Evolutionary conservation across 2,888 invertebrate species (phyloP).

Genomic region (Temnothorax rugatulus): DNA sequence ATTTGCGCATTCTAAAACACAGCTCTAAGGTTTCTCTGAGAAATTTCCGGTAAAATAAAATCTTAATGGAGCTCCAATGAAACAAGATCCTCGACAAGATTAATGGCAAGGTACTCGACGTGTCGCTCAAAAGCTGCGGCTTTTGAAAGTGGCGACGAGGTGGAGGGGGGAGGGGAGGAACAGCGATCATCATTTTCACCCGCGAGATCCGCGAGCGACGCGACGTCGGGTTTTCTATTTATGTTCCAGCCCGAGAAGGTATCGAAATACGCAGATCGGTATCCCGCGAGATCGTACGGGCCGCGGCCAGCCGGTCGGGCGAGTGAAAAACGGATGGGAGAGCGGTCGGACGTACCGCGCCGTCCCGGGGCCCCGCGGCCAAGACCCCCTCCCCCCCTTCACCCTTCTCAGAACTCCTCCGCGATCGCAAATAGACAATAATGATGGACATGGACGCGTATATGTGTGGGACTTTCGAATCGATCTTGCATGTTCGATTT

Average conservation of each 20-base stretch:
- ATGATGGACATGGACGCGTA: conserved; percentile 18
- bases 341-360: conserved; percentile 57
- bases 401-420: background rate
- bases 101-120: too few species aligned
- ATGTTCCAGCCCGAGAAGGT: conserved; percentile 73
- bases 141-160: background rate
- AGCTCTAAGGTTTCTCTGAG: background rate
- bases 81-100: background rate
- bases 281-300: conserved; percentile 71
- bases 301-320: conserved; percentile 74
- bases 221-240: conserved; percentile 72
- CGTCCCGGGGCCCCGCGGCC: conserved; percentile 46
- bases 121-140: background rate
- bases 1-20: background rate
- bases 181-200: conserved; percentile 12
- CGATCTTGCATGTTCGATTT: background rate
- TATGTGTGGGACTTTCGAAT: conserved; percentile 33
- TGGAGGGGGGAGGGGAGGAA: too few species aligned
- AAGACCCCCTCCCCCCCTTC: background rate
- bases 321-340: conserved; percentile 78
- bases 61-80: background rate
- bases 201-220: conserved; percentile 56
- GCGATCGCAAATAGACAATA: conserved; percentile 18
- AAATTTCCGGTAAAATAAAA: background rate
- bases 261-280: conserved; percentile 79